Percentiles rank a stretch among this genome's conserved stretches.
Conservation (phyloP, 64 coral and sea anemone species). For the Porites lutea region DNA sequence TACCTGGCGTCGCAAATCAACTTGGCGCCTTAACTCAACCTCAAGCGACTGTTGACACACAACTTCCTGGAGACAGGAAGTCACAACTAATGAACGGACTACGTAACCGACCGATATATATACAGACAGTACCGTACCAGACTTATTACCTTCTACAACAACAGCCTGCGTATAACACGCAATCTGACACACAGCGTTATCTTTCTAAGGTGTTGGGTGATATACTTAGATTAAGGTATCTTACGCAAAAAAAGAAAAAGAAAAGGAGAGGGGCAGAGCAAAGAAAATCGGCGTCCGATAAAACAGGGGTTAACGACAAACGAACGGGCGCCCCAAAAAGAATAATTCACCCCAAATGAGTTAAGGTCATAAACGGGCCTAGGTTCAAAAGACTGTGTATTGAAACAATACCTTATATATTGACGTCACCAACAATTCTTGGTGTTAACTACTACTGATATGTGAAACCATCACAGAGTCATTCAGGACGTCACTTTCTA, state of each 20-base stretch:
- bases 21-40: neutral
- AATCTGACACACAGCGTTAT: conserved; percentile 17
- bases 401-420: no score
- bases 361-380: no score
- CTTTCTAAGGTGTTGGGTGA: conserved; percentile 21
- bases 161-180: conserved; percentile 21
- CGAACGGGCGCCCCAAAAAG: neutral
- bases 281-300: neutral
- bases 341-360: no score
- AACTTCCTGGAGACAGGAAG: conserved; percentile 1
- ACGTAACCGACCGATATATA: conserved; percentile 38
- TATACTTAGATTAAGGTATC: conserved; percentile 32
- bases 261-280: neutral
- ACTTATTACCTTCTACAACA: conserved; percentile 23
- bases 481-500: no score
- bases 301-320: neutral
- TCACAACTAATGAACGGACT: conserved; percentile 45
- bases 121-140: conserved; percentile 43
- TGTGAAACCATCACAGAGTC: no score
- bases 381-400: no score
- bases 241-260: conserved; percentile 32
- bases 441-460: no score
- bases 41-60: neutral
- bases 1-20: neutral
- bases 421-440: no score